Percentiles rank a stretch among this genome's conserved stretches.
These are phyloP conservation scores for Trematocara nigrifrons DNA, from an alignment of 2,113 vertebrate genomes.

Conservation along the genomic window DNA sequence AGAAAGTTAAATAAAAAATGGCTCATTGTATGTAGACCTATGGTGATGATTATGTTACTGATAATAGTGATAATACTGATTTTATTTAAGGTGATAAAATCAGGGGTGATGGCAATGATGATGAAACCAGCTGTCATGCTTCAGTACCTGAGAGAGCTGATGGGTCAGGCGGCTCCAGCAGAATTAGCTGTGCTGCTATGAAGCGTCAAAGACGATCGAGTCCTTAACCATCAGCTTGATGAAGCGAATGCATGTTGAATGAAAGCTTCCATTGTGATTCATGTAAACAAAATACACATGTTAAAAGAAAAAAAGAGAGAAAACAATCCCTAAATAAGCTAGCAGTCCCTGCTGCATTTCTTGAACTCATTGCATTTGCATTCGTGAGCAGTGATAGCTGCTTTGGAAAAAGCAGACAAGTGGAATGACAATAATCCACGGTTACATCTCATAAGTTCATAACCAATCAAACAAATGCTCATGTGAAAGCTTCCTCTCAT, in stretches of 20 bases:
- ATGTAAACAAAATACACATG: constrained; percentile 12
- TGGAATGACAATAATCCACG: neutral
- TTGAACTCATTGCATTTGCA: neutral
- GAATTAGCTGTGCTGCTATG: neutral
- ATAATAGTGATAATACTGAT: neutral
- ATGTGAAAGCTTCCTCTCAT: neutral
- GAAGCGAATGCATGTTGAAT: neutral
- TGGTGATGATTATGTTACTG: neutral
- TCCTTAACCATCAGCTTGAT: neutral
- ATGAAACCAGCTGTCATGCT: neutral
- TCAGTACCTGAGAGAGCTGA: neutral
- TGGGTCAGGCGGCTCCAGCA: neutral
- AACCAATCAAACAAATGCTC: neutral
- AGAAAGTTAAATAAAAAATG: neutral
- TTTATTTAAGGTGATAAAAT: neutral
- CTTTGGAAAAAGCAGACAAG: neutral
- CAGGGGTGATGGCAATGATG: neutral
- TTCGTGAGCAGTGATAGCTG: neutral
- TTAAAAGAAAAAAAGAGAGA: neutral
- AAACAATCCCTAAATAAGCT: neutral
- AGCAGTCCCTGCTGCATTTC: neutral
- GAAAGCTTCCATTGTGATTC: neutral
- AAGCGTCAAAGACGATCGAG: neutral
- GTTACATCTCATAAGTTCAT: neutral
- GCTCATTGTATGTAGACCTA: neutral